These are phyloP conservation scores for Gasterosteus aculeatus DNA, from an alignment of 2,113 vertebrate genomes.

Conservation along the genomic window DNA sequence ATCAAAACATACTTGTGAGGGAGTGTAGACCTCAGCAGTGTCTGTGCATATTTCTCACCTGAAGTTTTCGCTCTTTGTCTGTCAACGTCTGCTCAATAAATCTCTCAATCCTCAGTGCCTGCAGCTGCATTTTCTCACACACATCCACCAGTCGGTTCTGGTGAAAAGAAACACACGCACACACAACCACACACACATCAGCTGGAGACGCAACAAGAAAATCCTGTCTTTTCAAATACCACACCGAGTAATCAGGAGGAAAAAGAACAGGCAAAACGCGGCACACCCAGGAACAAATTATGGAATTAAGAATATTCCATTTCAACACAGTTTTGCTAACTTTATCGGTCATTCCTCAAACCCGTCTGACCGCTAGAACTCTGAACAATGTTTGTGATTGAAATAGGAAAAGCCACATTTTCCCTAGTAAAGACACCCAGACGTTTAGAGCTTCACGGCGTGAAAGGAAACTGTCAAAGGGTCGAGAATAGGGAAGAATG, in stretches of 20 bases:
- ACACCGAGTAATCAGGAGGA: neutral
- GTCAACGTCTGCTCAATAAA: conserved; percentile 86
- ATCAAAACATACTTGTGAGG: conserved; percentile 14
- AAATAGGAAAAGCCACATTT: neutral
- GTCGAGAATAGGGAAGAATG: neutral
- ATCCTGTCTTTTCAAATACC: conserved; percentile 68
- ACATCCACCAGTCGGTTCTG: conserved; percentile 91
- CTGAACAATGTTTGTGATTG: neutral
- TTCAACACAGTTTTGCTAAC: neutral
- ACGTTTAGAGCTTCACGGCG: neutral
- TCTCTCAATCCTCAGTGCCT: conserved; percentile 85
- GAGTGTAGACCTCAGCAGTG: neutral
- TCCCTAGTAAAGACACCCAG: neutral
- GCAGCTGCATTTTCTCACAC: conserved; percentile 93
- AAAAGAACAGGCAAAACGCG: conserved; percentile 16
- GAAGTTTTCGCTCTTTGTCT: conserved; percentile 84
- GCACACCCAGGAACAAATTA: conserved; percentile 47
- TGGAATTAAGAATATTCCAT: conserved; percentile 2
- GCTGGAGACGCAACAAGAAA: conserved; percentile 61
- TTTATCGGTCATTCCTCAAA: no score
- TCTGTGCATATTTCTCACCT: conserved; percentile 76
- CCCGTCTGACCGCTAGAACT: neutral
- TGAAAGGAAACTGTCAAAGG: neutral
- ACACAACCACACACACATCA: conserved; percentile 31
- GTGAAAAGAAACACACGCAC: conserved; percentile 11